These are phyloP conservation scores for Cheilosia impressa DNA, from an alignment of 2,888 invertebrate genomes.

Conservation along the genomic window DNA sequence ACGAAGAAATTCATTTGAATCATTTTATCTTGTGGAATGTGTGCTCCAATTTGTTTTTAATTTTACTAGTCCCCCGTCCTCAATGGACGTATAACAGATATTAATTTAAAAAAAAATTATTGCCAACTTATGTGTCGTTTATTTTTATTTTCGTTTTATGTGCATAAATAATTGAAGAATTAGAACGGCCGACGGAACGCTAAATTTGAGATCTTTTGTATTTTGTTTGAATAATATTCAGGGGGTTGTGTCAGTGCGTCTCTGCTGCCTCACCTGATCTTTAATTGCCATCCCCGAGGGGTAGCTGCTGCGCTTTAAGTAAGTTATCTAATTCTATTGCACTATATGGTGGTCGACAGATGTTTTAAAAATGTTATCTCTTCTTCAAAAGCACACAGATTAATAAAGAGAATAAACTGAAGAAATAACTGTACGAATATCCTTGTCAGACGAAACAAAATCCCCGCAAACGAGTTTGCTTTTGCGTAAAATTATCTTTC, in stretches of 20 bases:
- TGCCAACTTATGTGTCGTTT: conserved; percentile 58
- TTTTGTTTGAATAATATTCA: conserved; percentile 4
- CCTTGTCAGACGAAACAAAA: conserved; percentile 60
- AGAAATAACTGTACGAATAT: not conserved
- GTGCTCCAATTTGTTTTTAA: conserved; percentile 47
- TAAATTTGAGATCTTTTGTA: conserved; percentile 51
- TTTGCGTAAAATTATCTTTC: conserved; percentile 43
- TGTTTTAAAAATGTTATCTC: conserved; percentile 16
- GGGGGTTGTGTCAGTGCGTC: not conserved
- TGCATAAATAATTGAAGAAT: conserved; percentile 10
- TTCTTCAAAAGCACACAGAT: not conserved
- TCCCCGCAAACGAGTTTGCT: conserved; percentile 11
- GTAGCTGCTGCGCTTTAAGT: not conserved
- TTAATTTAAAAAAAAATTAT: conserved; percentile 60
- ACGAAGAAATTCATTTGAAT: conserved; percentile 29
- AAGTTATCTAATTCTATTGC: not conserved
- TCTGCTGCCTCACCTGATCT: conserved; percentile 61
- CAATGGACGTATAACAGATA: conserved; percentile 37
- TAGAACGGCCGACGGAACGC: conserved; percentile 35
- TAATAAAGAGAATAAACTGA: not conserved
- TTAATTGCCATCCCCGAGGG: conserved; percentile 63
- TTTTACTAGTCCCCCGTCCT: not conserved
- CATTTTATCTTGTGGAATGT: conserved; percentile 57
- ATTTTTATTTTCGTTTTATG: conserved; percentile 42
- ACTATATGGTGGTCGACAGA: not conserved